These are phyloP conservation scores for Calliopum simillimum DNA, from an alignment of 2,888 invertebrate species.

Conservation along the genomic window DNA sequence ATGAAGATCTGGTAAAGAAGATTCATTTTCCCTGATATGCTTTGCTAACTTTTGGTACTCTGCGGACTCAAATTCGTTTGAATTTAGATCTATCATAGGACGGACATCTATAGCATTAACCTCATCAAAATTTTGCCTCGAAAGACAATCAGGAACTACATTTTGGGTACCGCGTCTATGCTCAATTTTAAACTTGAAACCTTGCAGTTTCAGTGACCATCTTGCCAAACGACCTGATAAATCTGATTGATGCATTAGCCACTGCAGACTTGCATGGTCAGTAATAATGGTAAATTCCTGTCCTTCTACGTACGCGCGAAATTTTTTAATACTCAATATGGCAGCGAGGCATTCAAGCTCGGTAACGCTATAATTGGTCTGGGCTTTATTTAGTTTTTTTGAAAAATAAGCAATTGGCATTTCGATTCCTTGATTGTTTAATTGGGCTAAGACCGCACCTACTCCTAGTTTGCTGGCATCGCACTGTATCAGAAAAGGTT, in stretches of 20 bases:
- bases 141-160: too few species aligned
- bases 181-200: too few species aligned
- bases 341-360: constrained; percentile 13
- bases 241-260: constrained; percentile 22
- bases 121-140: too few species aligned
- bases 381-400: constrained; percentile 30
- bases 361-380: constrained; percentile 7
- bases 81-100: background rate
- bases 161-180: too few species aligned
- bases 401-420: too few species aligned
- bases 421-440: too few species aligned
- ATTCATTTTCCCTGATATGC: background rate
- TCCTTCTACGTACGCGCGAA: constrained; percentile 20
- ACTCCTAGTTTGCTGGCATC: too few species aligned
- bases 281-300: constrained; percentile 8
- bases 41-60: background rate
- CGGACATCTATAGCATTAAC: background rate
- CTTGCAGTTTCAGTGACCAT: constrained; percentile 6
- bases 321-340: constrained; percentile 16
- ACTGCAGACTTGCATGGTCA: constrained; percentile 18
- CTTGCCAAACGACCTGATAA: background rate
- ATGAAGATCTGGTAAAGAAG: constrained; percentile 18
- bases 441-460: too few species aligned
- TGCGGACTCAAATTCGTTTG: constrained; percentile 3
- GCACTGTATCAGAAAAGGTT: too few species aligned